Percentiles rank a stretch among this genome's conserved stretches.
Conservation (phyloP, 2,888 invertebrate species). For the Ophonus ardosiacus region DNA sequence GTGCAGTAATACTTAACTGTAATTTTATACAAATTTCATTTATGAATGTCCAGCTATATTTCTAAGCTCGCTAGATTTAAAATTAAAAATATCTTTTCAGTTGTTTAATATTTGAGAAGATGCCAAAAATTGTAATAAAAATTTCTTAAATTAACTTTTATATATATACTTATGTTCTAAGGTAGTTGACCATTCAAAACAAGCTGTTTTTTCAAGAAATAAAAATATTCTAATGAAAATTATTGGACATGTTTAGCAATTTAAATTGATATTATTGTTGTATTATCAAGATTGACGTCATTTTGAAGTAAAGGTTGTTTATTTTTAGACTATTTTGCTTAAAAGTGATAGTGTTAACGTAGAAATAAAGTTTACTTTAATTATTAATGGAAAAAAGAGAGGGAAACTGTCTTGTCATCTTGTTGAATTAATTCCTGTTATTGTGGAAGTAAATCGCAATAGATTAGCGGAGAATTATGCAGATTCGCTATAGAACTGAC, state of each 20-base stretch:
- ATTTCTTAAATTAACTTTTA: constrained; percentile 60
- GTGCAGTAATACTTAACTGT: too few relatives aligned
- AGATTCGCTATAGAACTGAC: constrained; percentile 10
- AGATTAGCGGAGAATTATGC: neutral
- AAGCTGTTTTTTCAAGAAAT: neutral
- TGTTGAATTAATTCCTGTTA: neutral
- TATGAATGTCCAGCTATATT: constrained; percentile 22
- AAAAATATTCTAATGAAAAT: constrained; percentile 28
- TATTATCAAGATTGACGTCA: constrained; percentile 46
- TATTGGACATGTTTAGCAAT: constrained; percentile 48
- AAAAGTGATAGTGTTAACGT: constrained; percentile 45
- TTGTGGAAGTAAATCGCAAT: neutral
- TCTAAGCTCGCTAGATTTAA: constrained; percentile 48
- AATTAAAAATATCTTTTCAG: constrained; percentile 57
- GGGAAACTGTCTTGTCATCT: neutral
- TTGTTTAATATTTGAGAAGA: constrained; percentile 58
- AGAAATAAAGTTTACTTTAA: constrained; percentile 17
- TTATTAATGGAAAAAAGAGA: constrained; percentile 2
- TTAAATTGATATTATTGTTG: constrained; percentile 56
- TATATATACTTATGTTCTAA: constrained; percentile 49
- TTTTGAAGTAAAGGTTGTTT: constrained; percentile 46
- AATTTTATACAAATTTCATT: neutral
- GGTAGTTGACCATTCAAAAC: constrained; percentile 41
- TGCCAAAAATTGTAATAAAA: constrained; percentile 63
- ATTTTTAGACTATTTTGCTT: constrained; percentile 52